A percentile compares a stretch with the other conserved stretches of the same genome.
These are phyloP conservation scores for Halictus rubicundus DNA, from an alignment of 1,140 invertebrate genomes.

Conservation along the genomic window DNA sequence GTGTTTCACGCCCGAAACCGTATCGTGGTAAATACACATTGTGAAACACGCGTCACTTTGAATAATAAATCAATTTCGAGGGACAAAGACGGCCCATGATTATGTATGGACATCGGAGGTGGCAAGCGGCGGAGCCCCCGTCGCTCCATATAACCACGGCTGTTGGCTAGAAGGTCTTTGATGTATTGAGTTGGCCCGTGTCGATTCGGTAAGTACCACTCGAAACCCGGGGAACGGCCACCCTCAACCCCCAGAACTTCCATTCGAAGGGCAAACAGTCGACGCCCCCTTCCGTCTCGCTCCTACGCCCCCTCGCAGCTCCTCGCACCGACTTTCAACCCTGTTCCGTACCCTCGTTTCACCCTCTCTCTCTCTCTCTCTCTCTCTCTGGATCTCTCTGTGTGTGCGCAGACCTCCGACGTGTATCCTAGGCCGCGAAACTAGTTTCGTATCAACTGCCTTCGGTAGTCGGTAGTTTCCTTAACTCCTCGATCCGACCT, in stretches of 20 bases:
- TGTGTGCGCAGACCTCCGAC: conserved; percentile 45
- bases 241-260: conserved; percentile 72
- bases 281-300: conserved; percentile 29
- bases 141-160: conserved; percentile 65
- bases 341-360: conserved; percentile 3
- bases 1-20: conserved; percentile 66
- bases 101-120: conserved; percentile 78
- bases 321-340: neutral
- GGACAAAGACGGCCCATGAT: conserved; percentile 79
- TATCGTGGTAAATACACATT: conserved; percentile 79
- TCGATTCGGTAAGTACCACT: conserved; percentile 77
- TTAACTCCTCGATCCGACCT: conserved; percentile 58
- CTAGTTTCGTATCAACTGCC: conserved; percentile 68
- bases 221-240: conserved; percentile 64
- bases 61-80: conserved; percentile 81
- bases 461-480: conserved; percentile 65
- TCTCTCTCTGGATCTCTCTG: neutral
- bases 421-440: conserved; percentile 65
- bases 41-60: conserved; percentile 80
- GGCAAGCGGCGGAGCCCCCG: conserved; percentile 55
- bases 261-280: conserved; percentile 72
- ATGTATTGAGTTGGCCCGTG: conserved; percentile 76
- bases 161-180: conserved; percentile 74
- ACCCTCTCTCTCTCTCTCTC: neutral
- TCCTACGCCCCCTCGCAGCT: neutral